Conservation (phyloP, 2,888 invertebrate genomes). For the Melolontha melolontha region DNA sequence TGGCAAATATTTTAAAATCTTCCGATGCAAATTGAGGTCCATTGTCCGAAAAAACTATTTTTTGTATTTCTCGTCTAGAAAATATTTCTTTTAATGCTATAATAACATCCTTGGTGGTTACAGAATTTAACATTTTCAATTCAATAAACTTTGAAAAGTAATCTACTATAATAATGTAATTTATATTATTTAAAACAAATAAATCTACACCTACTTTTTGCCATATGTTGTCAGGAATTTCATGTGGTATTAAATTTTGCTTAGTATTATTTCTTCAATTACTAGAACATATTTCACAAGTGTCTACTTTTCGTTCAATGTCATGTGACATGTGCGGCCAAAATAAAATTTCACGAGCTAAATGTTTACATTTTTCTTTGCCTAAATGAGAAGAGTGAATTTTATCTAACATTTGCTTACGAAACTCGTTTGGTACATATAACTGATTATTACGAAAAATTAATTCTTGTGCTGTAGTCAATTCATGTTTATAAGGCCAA, state of each 20-base stretch:
- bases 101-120: too few relatives aligned
- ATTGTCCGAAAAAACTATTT: neutral
- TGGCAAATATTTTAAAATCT: neutral
- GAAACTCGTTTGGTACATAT: neutral
- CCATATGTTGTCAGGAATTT: neutral
- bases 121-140: neutral
- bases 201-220: neutral
- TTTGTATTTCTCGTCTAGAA: neutral
- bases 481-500: constrained; percentile 14
- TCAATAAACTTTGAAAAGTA: constrained; percentile 6
- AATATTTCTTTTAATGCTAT: neutral
- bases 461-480: neutral
- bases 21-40: constrained; percentile 2
- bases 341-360: neutral
- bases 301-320: neutral
- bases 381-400: constrained; percentile 1
- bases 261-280: neutral
- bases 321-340: neutral
- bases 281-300: neutral
- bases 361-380: constrained; percentile 2
- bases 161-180: neutral
- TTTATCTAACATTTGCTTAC: neutral
- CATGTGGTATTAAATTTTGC: neutral
- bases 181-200: neutral
- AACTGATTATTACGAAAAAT: neutral